phyloP scores from a whole-genome alignment of 2,797 vertebrate species.

The Schizopygopsis malacanthus region DNA sequence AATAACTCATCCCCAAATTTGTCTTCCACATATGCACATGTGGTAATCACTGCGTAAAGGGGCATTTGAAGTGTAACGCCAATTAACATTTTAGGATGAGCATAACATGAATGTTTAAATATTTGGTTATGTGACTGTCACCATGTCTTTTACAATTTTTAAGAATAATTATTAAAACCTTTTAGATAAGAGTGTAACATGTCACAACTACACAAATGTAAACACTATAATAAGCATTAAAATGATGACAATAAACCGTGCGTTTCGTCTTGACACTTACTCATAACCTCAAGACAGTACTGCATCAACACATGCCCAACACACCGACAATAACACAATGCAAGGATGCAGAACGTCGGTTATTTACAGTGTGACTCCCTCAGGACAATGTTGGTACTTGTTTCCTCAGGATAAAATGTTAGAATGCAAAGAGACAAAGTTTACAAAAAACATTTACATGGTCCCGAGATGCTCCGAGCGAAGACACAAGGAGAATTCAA shows the following conservation, averaged over 20 bases:
- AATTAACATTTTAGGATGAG: background rate
- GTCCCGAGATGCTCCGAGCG: background rate
- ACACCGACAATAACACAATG: slow-evolving; percentile 19
- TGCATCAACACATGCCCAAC: background rate
- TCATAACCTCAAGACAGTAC: background rate
- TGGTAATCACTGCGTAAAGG: background rate
- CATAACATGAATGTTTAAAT: background rate
- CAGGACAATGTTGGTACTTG: background rate
- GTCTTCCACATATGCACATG: background rate
- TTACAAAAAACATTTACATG: background rate
- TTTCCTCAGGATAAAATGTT: slow-evolving; percentile 8
- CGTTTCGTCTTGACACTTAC: background rate
- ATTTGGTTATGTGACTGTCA: background rate
- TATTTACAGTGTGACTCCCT: background rate
- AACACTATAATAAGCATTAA: background rate
- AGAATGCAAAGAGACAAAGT: background rate
- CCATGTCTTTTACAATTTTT: background rate
- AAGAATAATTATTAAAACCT: background rate
- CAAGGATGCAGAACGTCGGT: background rate
- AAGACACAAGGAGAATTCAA: background rate
- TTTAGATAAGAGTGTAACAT: background rate
- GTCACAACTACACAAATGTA: background rate
- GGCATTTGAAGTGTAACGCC: background rate
- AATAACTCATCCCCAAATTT: background rate
- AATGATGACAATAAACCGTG: background rate